Percentiles rank a stretch among this genome's conserved stretches.
These are phyloP conservation scores for Dromococcyx pavoninus DNA, from an alignment of 2,797 vertebrate species.

Conservation along the genomic window DNA sequence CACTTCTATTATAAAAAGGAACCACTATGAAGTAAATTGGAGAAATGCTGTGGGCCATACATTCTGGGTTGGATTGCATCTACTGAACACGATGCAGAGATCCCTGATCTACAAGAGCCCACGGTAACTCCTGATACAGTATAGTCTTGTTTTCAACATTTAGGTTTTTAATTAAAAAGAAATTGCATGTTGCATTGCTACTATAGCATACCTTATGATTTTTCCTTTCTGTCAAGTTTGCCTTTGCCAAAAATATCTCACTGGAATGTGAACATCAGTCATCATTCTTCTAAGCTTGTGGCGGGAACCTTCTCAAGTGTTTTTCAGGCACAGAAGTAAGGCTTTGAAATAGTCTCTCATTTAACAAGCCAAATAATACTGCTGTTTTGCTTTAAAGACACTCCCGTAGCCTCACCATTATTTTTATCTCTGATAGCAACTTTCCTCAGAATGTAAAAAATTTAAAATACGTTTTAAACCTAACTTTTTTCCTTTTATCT, in stretches of 20 bases:
- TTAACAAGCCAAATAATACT: background rate
- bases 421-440: background rate
- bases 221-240: background rate
- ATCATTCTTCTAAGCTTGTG: too few relatives aligned
- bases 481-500: background rate
- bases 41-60: background rate
- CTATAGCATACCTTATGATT: background rate
- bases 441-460: background rate
- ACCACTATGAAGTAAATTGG: background rate
- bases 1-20: background rate
- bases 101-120: background rate
- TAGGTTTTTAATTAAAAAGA: background rate
- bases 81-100: background rate
- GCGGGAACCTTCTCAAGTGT: background rate
- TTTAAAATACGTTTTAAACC: background rate
- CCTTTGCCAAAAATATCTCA: background rate
- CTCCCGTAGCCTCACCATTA: background rate
- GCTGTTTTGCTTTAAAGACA: background rate
- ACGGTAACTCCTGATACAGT: background rate
- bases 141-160: background rate
- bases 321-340: background rate
- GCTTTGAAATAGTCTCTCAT: background rate
- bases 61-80: background rate
- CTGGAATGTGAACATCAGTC: background rate
- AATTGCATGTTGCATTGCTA: background rate